phyloP scores from a whole-genome alignment of 2,113 vertebrate species.

The Halichoeres trimaculatus region DNA sequence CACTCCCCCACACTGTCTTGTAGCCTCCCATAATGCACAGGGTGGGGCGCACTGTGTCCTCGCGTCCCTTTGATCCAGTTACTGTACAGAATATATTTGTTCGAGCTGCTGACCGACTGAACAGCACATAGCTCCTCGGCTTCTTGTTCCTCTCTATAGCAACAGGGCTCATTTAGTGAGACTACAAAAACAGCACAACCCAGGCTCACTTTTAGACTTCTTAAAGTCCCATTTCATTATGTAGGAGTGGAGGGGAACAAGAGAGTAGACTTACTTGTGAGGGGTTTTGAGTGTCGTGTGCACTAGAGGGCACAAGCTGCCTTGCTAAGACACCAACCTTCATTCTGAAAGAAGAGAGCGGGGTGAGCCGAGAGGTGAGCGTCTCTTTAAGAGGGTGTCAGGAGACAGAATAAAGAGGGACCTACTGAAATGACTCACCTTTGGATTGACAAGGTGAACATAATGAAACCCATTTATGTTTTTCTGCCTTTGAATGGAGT shows the following conservation, averaged over 20 bases:
- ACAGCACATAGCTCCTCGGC: neutral
- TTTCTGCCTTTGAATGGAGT: conserved; percentile 13
- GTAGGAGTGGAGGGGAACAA: neutral
- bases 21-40: conserved; percentile 66
- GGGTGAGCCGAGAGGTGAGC: conserved; percentile 12
- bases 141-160: conserved; percentile 6
- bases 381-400: neutral
- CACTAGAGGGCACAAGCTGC: conserved; percentile 82
- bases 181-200: neutral
- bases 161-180: neutral
- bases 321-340: conserved; percentile 52
- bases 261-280: conserved; percentile 10
- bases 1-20: conserved; percentile 46
- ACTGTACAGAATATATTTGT: conserved; percentile 36
- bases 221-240: neutral
- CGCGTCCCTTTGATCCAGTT: conserved; percentile 34
- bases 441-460: conserved; percentile 5
- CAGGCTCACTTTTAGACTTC: neutral
- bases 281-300: conserved; percentile 34
- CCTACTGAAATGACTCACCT: conserved; percentile 15
- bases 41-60: conserved; percentile 38
- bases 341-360: conserved; percentile 30
- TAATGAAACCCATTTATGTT: conserved; percentile 17
- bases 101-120: conserved; percentile 43
- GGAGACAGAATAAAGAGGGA: conserved; percentile 10